A percentile compares a stretch with the other conserved stretches of the same genome.
Conservation (phyloP, 2,797 vertebrate genomes). For the Galaxias olidus region DNA sequence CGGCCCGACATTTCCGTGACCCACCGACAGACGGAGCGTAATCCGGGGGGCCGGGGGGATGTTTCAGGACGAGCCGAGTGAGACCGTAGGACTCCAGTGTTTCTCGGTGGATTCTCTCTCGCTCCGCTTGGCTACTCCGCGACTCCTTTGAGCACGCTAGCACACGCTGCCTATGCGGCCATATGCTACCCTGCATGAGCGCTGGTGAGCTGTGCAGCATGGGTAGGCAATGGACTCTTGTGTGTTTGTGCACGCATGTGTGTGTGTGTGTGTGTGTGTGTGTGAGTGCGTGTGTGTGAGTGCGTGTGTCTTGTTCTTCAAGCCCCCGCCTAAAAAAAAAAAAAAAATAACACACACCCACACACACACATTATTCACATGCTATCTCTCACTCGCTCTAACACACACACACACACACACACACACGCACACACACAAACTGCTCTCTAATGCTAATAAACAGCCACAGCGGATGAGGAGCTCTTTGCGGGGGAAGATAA, state of each 20-base stretch:
- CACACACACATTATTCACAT: background rate
- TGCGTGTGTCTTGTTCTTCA: background rate
- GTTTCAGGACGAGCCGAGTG: no score
- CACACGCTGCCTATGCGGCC: background rate
- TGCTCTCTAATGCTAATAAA: conserved; percentile 16
- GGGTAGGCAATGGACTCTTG: no score
- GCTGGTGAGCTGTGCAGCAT: no score
- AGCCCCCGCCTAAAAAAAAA: background rate
- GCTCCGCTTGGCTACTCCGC: background rate
- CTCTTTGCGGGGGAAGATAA: conserved; percentile 21
- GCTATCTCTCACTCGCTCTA: background rate
- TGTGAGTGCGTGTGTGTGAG: background rate
- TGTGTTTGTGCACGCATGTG: no score
- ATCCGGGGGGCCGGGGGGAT: no score
- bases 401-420: conserved; percentile 1
- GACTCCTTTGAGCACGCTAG: no score
- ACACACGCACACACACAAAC: conserved; percentile 3
- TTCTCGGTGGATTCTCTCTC: background rate
- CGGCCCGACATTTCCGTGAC: no score
- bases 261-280: background rate
- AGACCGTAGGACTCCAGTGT: no score
- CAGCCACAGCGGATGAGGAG: conserved; percentile 8
- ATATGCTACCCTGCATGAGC: conserved; percentile 4
- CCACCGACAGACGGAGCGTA: no score
- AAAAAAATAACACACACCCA: background rate